Evolutionary conservation across 64 coral and sea anemone species (phyloP).

Genomic region (Pocillopora verrucosa): DNA sequence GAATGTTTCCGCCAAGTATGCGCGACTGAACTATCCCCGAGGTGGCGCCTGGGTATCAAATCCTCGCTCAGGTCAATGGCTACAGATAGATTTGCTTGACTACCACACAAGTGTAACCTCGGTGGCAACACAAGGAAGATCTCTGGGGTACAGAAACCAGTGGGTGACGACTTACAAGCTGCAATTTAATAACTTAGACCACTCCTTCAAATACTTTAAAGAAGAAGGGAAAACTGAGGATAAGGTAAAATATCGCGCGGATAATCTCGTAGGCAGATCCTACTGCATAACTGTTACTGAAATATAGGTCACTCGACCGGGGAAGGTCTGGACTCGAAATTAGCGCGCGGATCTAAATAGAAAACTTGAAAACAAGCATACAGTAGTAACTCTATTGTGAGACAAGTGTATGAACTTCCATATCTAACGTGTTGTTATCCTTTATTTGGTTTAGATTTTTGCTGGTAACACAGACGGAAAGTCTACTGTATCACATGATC

Average conservation of each 20-base stretch:
- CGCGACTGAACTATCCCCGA: neutral
- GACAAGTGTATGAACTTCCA: too few relatives aligned
- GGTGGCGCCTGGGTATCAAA: neutral
- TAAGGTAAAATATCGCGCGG: neutral
- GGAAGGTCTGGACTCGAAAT: too few relatives aligned
- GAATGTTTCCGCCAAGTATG: neutral
- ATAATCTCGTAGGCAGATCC: too few relatives aligned
- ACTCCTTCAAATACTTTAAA: neutral
- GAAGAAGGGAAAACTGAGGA: neutral
- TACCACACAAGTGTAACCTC: neutral
- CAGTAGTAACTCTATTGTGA: too few relatives aligned
- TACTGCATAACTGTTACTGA: too few relatives aligned
- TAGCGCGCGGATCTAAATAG: too few relatives aligned
- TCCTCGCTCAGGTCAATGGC: neutral
- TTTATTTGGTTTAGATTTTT: neutral
- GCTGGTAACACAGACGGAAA: neutral
- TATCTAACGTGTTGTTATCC: too few relatives aligned
- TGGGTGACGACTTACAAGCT: neutral
- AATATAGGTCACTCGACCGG: too few relatives aligned
- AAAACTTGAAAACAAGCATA: too few relatives aligned
- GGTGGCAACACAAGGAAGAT: neutral
- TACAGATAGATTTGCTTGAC: neutral
- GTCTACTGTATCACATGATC: neutral
- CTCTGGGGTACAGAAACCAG: neutral
- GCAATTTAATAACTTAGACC: neutral